phyloP scores from a whole-genome alignment of 2,888 invertebrate species.

The Octodonta nipae region DNA sequence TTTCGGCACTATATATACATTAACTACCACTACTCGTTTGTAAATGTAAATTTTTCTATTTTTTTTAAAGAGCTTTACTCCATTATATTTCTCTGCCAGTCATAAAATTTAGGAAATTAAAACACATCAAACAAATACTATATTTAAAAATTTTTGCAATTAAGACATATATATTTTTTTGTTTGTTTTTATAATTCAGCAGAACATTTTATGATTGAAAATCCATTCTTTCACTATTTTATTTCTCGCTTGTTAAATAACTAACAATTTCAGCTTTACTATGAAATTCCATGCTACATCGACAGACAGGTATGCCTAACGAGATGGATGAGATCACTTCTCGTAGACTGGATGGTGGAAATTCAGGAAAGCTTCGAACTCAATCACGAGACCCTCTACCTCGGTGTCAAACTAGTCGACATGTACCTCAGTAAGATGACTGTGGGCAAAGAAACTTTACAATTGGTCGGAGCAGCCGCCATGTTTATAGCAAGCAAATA shows the following conservation, averaged over 20 bases:
- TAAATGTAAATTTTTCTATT: too few species aligned
- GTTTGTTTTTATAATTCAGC: too few species aligned
- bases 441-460: conserved; percentile 70
- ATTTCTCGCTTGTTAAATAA: conserved; percentile 1
- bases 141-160: too few species aligned
- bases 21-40: too few species aligned
- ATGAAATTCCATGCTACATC: conserved; percentile 71
- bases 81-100: too few species aligned
- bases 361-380: conserved; percentile 94
- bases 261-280: conserved; percentile 42
- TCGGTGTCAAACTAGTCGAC: conserved; percentile 92
- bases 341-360: conserved; percentile 99
- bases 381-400: conserved; percentile 94
- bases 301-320: conserved; percentile 63
- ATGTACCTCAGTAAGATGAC: conserved; percentile 60
- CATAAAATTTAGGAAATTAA: too few species aligned
- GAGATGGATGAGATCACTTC: conserved; percentile 77
- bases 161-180: too few species aligned
- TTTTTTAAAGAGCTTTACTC: too few species aligned
- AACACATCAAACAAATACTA: too few species aligned
- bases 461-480: conserved; percentile 82
- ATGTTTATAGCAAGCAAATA: conserved; percentile 91
- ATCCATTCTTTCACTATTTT: neutral
- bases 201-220: too few species aligned
- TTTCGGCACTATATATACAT: too few species aligned